A percentile compares a stretch with the other conserved stretches of the same genome.
Conservation (phyloP, 2,113 vertebrate genomes). For the Gallinago undulata region DNA sequence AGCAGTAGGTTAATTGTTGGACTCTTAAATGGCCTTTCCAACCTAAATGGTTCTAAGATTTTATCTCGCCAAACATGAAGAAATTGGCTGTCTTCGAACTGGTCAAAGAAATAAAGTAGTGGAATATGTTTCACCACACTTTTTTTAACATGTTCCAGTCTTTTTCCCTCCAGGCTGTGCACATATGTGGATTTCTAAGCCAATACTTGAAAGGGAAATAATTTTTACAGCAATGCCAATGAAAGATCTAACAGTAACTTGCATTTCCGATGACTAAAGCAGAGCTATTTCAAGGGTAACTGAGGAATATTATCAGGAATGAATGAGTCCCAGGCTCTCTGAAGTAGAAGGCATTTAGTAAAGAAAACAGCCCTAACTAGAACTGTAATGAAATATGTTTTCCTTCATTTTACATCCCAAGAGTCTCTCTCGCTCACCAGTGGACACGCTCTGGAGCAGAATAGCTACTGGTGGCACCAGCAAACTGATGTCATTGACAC, state of each 20-base stretch:
- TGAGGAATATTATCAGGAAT: neutral
- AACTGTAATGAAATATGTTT: neutral
- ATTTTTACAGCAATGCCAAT: neutral
- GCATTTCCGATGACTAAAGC: neutral
- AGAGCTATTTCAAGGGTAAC: slow-evolving; percentile 1
- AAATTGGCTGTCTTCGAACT: neutral
- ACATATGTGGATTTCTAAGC: neutral
- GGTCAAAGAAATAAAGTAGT: neutral
- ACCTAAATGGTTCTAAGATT: neutral
- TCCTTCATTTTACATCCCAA: neutral
- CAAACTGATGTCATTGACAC: neutral
- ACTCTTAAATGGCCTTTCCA: neutral
- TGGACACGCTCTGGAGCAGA: neutral
- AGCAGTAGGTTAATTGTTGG: neutral
- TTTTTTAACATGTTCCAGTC: neutral
- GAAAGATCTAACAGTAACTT: neutral
- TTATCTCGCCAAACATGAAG: neutral
- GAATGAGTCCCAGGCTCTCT: neutral
- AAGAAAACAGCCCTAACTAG: neutral
- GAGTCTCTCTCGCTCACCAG: neutral
- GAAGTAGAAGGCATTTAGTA: neutral
- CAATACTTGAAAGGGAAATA: neutral
- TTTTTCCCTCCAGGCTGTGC: neutral
- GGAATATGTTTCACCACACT: neutral
- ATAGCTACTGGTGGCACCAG: neutral